Evolutionary conservation across 2,888 invertebrate genomes (phyloP).

Genomic region (Apocheima hispidaria): DNA sequence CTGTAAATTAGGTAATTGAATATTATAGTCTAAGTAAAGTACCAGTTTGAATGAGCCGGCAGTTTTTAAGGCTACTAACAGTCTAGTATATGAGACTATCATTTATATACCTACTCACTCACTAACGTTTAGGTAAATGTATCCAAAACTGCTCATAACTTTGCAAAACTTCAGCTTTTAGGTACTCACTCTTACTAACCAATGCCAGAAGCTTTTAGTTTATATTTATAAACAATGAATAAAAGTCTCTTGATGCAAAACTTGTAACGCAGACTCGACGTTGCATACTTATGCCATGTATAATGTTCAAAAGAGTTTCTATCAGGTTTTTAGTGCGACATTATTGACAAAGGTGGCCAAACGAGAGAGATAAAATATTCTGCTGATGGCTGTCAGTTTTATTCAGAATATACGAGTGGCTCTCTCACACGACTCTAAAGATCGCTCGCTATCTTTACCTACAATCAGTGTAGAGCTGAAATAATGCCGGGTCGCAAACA

Average conservation of each 20-base stretch:
- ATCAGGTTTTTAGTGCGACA: background rate
- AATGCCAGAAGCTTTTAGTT: no score
- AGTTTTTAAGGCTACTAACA: no score
- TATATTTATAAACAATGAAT: no score
- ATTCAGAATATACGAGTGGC: background rate
- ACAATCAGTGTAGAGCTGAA: constrained; percentile 30
- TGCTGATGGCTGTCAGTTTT: background rate
- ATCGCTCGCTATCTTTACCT: background rate
- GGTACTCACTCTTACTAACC: no score
- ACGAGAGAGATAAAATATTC: background rate
- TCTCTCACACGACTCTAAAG: background rate
- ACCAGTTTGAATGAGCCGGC: no score
- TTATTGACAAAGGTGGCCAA: background rate
- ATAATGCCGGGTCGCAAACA: constrained; percentile 54
- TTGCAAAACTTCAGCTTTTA: no score
- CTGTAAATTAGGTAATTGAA: background rate
- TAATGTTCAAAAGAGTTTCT: background rate
- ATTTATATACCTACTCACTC: no score
- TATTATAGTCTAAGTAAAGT: no score
- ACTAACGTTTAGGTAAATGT: no score
- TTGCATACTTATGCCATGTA: background rate
- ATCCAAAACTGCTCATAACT: no score
- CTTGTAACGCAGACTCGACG: background rate
- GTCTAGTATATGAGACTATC: no score
- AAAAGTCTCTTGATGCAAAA: no score